These are phyloP conservation scores for Drosophila peninsularis DNA, from an alignment of 2,888 invertebrate genomes.

Conservation along the genomic window DNA sequence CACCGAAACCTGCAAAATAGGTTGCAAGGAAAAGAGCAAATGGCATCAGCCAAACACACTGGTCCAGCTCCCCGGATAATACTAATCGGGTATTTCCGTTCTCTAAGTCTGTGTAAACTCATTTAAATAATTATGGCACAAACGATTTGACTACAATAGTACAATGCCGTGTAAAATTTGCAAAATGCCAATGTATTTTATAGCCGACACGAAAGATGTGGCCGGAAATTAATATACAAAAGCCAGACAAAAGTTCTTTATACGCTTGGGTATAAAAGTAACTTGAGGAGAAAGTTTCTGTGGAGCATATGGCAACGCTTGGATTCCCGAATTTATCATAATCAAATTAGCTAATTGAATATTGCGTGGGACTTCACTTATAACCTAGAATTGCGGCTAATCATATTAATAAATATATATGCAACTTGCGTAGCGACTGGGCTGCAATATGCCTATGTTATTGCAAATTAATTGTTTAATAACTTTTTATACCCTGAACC, in stretches of 20 bases:
- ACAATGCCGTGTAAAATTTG: conserved; percentile 39
- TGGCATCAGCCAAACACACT: conserved; percentile 28
- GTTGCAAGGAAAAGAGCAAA: conserved; percentile 35
- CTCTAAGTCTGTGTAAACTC: conserved; percentile 72
- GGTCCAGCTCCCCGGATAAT: conserved; percentile 36
- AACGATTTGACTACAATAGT: conserved; percentile 44
- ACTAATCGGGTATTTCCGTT: conserved; percentile 66
- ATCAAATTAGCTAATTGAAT: too few species aligned
- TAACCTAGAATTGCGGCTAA: too few species aligned
- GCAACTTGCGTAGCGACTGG: too few species aligned
- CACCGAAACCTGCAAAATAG: conserved; percentile 28
- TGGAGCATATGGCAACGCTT: background rate
- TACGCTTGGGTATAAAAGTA: conserved; percentile 58
- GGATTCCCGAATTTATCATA: too few species aligned
- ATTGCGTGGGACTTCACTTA: too few species aligned
- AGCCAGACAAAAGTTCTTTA: conserved; percentile 70
- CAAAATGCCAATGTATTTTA: conserved; percentile 19
- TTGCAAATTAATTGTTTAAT: too few species aligned
- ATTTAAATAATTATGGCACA: conserved; percentile 78
- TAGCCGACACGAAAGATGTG: conserved; percentile 26
- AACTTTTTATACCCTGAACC: too few species aligned
- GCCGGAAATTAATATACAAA: conserved; percentile 80
- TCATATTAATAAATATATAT: too few species aligned
- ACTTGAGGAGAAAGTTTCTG: too few species aligned
- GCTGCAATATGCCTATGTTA: too few species aligned